Evolutionary conservation across 2,113 vertebrate species (phyloP).

Genomic region (Corythoichthys haematopterus): DNA sequence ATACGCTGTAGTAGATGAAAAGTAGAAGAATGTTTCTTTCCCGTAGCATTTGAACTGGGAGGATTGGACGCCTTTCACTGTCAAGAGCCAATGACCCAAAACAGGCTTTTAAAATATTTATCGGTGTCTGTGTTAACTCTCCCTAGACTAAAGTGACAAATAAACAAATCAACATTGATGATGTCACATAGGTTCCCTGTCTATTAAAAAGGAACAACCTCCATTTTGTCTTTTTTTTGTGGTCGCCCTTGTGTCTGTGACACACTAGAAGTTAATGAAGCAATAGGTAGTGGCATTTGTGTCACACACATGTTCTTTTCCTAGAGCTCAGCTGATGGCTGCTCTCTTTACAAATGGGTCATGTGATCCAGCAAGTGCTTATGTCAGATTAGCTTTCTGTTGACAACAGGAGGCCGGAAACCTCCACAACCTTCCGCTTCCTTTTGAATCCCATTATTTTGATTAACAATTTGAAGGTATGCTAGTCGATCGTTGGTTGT

Average conservation of each 20-base stretch:
- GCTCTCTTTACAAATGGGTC: slow-evolving; percentile 47
- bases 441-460: neutral
- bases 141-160: no score
- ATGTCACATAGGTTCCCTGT: no score
- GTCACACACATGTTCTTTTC: slow-evolving; percentile 31
- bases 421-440: neutral
- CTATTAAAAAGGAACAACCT: neutral
- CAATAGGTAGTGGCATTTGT: slow-evolving; percentile 14
- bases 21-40: no score
- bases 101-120: no score
- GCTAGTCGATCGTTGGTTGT: no score
- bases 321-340: slow-evolving; percentile 36
- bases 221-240: neutral
- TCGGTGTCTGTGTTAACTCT: no score
- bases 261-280: slow-evolving; percentile 2
- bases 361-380: slow-evolving; percentile 47
- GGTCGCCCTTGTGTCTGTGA: neutral
- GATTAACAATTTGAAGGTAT: no score
- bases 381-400: slow-evolving; percentile 49
- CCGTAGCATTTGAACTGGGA: no score
- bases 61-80: no score
- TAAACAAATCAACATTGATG: no score
- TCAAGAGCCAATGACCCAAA: no score
- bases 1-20: no score
- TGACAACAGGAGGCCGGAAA: slow-evolving; percentile 20